Base-by-base conservation (phyloP, 2,113 vertebrate species). In the Rhinolophus sinicus region DNA sequence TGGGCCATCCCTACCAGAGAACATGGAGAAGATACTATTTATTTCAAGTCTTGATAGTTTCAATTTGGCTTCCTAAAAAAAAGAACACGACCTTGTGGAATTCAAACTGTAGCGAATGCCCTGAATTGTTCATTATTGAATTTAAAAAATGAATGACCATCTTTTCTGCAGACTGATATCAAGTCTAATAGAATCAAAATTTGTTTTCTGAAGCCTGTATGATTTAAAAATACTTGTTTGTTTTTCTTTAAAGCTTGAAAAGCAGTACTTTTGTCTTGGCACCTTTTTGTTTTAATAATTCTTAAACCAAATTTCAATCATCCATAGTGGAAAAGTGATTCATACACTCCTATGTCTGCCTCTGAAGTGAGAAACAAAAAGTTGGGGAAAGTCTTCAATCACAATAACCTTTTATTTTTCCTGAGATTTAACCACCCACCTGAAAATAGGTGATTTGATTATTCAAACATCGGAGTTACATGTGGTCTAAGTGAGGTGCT, bases 301-400 rank as follows among this genome's bases (percentile, higher is more conserved):
- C 80, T 47, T 83, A 96, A 89, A 90, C 28, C 13, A 44, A 95
- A 83, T 93, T 83, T 96, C 54, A 93, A 38, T 87, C 54, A 67
- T 58, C 40, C 81, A 85, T 64, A 50, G n/a, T 87, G 33, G 44
- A 28, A 96, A 96, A 94, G 54, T 92, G 87, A 97, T 56, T 97
- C 92, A 72, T 78, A 22, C 33, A 18, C 83, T 93, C 94, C 35
- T 64, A 52, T 60, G 67, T 64, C 52, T 95, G 88, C 86, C 44
- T 93, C 77, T 91, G 86, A 90, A 95, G 75, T 78, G 33, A 95
- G 47, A 91, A 94, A 93, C 28, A 80, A 92, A 95, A 94, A 92
- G 56, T 88, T 75, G 28, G 50, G 54, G 52, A 18, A 87, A 92
- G 83, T 82, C 69, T 95, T 95, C 21, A 47, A 72, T 40, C 89